Base-by-base conservation (phyloP, 2,113 vertebrate genomes). In the Ranitomeya variabilis region DNA sequence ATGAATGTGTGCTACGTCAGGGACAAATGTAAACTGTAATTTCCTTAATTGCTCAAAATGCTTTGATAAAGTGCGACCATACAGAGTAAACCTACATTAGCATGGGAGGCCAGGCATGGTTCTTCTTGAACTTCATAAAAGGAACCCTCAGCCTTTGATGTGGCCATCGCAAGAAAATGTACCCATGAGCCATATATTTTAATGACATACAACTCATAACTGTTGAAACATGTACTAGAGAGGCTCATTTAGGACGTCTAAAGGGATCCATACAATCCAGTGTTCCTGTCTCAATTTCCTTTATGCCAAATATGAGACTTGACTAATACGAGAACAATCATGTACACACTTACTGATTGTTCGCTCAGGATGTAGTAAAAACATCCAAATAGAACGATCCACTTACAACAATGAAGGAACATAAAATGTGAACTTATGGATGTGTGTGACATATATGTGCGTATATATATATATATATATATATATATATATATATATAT, bases 151-250 rank as follows among this genome's bases (percentile, higher is more conserved):
- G 51, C 12, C 77, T 79, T 79, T 79, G 21, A 79, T 79, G 77
- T 79, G 77, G 77, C 11, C 77, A 23, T 57, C 77, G 23, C 76
- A 54, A 78, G 9, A 54, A 78, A 54, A 78, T 79, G 77, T 55
- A 79, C 52, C 52, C 77, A 55, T 79, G 23, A 79, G 23, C 52
- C 77, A 79, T 57, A 57, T 2, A 55, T n/a, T 79, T 79, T 79
- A 79, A 79, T 79, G 52, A 79, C 52, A 57, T 15, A 74, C 71
- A 79, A 79, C 10, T 79, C 52, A 21, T 78, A 79, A 79, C 57
- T 55, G 77, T 55, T 23, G 52, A 55, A 79, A 79, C 52, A 79
- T 79, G 77, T 59, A 60, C 13, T 55, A 80, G 73, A 76, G 37
- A 10, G 45, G 73, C 73, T 76, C 73, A 51, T 51, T 52, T 11